Evolutionary conservation across 2,888 invertebrate species (phyloP).

Genomic region (Plebejus argus): DNA sequence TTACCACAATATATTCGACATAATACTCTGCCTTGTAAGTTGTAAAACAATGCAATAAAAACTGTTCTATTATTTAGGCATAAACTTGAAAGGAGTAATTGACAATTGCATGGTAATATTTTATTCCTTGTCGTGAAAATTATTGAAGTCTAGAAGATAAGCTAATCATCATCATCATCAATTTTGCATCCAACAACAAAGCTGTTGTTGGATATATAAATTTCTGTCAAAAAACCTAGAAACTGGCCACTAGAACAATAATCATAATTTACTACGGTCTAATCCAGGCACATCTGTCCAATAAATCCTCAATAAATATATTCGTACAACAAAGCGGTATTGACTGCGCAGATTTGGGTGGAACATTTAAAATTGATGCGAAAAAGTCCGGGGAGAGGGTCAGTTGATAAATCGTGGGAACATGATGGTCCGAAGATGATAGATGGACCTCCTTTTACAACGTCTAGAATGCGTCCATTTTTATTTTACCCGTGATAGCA

Average conservation of each 20-base stretch:
- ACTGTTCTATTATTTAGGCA: no score
- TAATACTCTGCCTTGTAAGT: no score
- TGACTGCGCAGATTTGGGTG: conserved; percentile 24
- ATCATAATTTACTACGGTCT: not conserved
- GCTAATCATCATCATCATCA: no score
- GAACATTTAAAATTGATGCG: conserved; percentile 28
- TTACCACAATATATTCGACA: no score
- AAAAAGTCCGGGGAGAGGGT: conserved; percentile 39
- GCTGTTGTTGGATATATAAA: no score
- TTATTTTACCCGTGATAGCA: not conserved
- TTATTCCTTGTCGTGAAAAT: no score
- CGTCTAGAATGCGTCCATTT: not conserved
- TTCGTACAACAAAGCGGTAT: conserved; percentile 26
- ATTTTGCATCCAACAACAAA: no score
- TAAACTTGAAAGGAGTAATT: no score
- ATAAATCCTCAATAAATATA: conserved; percentile 1
- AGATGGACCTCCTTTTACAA: conserved; percentile 10
- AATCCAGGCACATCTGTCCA: not conserved
- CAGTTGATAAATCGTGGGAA: conserved; percentile 73
- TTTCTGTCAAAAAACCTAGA: no score
- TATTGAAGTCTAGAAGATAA: no score
- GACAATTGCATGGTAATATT: no score
- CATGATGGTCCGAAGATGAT: conserved; percentile 53
- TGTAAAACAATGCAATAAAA: no score
- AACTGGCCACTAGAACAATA: not conserved